Conservation (phyloP, 2,797 vertebrate species). For the Sus cebifrons region DNA sequence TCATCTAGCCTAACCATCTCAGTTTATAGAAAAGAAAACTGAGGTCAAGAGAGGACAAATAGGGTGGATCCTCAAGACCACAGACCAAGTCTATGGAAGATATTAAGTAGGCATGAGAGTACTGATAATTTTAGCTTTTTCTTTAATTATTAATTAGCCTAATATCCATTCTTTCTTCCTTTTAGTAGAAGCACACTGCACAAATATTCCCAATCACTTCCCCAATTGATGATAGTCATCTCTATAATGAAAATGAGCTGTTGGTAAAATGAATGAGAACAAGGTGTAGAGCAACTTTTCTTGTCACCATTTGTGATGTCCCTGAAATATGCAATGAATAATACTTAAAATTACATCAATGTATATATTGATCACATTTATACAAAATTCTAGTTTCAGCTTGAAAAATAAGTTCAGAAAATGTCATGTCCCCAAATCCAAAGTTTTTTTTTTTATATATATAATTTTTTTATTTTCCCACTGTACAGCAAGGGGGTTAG, state of each 20-base stretch:
- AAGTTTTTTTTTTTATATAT: background rate
- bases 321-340: background rate
- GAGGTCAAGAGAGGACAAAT: background rate
- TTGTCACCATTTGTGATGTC: background rate
- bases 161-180: background rate
- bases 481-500: no score
- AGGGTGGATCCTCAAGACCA: background rate
- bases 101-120: background rate
- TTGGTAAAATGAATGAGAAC: background rate
- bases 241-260: background rate
- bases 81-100: background rate
- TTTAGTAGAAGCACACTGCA: background rate
- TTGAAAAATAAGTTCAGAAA: background rate
- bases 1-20: background rate
- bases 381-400: background rate
- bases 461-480: no score
- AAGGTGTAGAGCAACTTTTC: background rate
- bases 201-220: constrained; percentile 9
- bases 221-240: background rate
- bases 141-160: background rate
- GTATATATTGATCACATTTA: background rate
- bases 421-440: background rate
- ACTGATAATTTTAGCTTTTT: background rate
- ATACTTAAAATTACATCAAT: constrained; percentile 1
- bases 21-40: background rate